These are phyloP conservation scores for Plumapathes pennacea DNA, from an alignment of 92 coral and sea anemone genomes.

Conservation along the genomic window DNA sequence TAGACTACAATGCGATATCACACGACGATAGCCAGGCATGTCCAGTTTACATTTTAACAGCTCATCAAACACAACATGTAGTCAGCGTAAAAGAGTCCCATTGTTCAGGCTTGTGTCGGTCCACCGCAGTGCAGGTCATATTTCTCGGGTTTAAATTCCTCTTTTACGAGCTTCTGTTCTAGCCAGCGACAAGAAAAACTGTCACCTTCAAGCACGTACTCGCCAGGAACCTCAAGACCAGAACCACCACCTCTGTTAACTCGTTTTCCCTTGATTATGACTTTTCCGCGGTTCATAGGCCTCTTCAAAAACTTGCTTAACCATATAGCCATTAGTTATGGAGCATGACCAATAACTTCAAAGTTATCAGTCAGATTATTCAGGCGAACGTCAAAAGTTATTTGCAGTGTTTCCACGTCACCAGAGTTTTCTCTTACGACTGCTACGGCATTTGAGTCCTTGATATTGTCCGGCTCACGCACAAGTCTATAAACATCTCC, in stretches of 20 bases:
- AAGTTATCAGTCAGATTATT: constrained; percentile 29
- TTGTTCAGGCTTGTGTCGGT: background rate
- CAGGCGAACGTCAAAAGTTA: constrained; percentile 25
- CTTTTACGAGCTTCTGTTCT: constrained; percentile 12
- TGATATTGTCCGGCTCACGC: constrained; percentile 54
- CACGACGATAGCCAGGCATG: no score
- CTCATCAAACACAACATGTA: no score
- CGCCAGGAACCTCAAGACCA: constrained; percentile 45
- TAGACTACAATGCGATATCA: no score
- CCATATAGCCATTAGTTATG: constrained; percentile 41
- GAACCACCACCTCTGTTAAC: constrained; percentile 49
- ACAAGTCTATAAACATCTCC: constrained; percentile 52
- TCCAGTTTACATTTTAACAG: no score
- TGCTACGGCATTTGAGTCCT: constrained; percentile 63
- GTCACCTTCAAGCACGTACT: constrained; percentile 13
- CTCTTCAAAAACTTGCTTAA: constrained; percentile 45
- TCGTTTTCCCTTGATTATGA: constrained; percentile 45
- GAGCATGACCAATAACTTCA: constrained; percentile 48
- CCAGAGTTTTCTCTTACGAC: constrained; percentile 27
- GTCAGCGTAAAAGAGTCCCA: background rate
- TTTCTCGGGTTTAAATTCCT: no score
- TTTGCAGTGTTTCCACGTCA: constrained; percentile 10
- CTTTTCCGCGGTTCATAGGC: constrained; percentile 39
- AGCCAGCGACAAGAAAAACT: constrained; percentile 23
- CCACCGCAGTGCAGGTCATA: constrained; percentile 30